Base-by-base conservation (phyloP, 2,797 vertebrate genomes). In the Protonibea diacanthus region DNA sequence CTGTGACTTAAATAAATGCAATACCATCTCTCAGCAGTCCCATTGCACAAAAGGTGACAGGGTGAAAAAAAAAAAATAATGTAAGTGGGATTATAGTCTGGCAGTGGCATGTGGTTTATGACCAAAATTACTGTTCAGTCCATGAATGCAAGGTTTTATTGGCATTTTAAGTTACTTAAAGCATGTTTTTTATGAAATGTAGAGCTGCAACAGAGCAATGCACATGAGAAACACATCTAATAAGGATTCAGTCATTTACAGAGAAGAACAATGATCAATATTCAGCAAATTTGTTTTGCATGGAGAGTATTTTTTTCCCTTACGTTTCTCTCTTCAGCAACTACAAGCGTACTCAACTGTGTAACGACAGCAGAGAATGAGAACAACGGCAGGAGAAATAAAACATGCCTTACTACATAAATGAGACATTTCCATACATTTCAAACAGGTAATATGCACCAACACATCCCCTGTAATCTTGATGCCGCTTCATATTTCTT, bases 1-100 rank as follows among this genome's bases (percentile, higher is more conserved):
- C 83, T 75, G 82, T 85, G 83, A 90, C 88, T 91, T 89, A 86
- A 91, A 91, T 87, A 84, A 90, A 90, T 86, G 78, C 78, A 83
- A 74, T 72, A 52, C 55, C 78, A 74, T 82, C 84, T 80, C 67
- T 74, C 71, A 82, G 66, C 48, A 57, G 74, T 23, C 40, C 33
- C 61, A 45, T 47, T 57, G 61, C 75, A 80, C 63, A 73, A 52
- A 83, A 69, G 58, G 63, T 79, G 78, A 82, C 25, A 58, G 42
- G 66, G 55, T 47, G 15, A 59, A 29, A 17, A 58, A 49, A 1
- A 66, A 8, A 61, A 44, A 68, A 25, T n/a, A n/a, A 27, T 17
- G 1, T 13, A 23, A 17, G 47, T 61, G 15, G 33, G 56, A 57
- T 58, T 68, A 15, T 21, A 21, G 29, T 62, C 40, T 74, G 13